phyloP scores from a whole-genome alignment of 2,113 vertebrate species.

The Symphodus melops region DNA sequence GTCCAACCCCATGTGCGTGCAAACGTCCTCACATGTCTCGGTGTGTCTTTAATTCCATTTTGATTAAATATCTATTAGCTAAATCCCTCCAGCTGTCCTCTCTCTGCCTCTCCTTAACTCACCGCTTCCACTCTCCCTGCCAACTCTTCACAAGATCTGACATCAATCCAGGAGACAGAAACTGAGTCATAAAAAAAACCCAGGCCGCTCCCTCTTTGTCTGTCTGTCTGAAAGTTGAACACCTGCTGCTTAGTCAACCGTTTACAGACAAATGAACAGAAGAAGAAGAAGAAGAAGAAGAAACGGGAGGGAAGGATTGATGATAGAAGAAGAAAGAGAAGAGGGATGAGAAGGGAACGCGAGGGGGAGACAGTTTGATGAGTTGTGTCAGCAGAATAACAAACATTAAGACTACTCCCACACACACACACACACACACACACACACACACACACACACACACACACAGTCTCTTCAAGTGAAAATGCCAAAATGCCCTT shows the following conservation, averaged over 20 bases:
- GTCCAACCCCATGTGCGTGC: neutral
- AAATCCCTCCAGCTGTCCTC: conserved; percentile 51
- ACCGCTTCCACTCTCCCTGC: conserved; percentile 33
- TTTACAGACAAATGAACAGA: neutral
- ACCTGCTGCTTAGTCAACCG: conserved; percentile 20
- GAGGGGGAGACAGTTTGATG: neutral
- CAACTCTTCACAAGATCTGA: conserved; percentile 20
- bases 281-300: neutral
- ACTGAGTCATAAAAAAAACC: conserved; percentile 27
- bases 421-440: conserved; percentile 14
- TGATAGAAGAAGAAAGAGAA: neutral
- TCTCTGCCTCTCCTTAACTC: conserved; percentile 24
- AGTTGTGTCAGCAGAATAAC: conserved; percentile 26
- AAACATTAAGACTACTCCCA: conserved; percentile 18
- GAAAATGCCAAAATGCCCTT: conserved; percentile 57
- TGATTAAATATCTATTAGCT: conserved; percentile 56
- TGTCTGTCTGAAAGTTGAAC: conserved; percentile 5
- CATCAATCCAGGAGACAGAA: neutral
- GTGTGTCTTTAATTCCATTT: conserved; percentile 40
- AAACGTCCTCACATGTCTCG: neutral
- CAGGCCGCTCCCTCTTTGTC: neutral
- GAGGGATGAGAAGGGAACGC: neutral
- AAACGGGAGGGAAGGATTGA: neutral
- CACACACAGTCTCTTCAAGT: conserved; percentile 22
- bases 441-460: conserved; percentile 23